These are phyloP conservation scores for Nothoprocta perdicaria DNA, from an alignment of 2,113 vertebrate genomes.

Conservation along the genomic window DNA sequence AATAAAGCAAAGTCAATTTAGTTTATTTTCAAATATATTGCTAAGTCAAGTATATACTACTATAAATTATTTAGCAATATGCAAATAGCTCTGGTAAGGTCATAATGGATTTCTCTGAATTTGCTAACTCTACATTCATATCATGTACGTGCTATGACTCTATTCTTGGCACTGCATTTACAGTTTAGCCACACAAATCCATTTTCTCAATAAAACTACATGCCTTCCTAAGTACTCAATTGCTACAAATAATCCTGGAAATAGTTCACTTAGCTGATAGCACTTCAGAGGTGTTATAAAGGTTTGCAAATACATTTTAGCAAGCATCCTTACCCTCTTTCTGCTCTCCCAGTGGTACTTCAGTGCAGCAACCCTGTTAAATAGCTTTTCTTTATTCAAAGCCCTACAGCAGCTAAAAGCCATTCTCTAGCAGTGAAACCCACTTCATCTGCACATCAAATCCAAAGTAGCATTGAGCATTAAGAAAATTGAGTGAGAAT, in stretches of 20 bases:
- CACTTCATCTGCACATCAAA: background rate
- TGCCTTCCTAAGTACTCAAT: background rate
- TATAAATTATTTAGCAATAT: background rate
- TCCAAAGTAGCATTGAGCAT: background rate
- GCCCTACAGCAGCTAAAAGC: background rate
- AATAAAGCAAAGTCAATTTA: background rate
- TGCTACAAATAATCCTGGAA: background rate
- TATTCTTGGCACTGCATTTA: background rate
- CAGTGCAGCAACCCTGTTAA: background rate
- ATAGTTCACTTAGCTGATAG: background rate
- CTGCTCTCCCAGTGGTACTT: background rate
- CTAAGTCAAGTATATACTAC: background rate
- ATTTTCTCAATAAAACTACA: background rate
- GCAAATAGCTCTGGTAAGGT: background rate
- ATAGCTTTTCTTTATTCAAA: background rate
- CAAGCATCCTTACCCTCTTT: background rate
- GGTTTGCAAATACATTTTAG: slow-evolving; percentile 12
- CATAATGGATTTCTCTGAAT: background rate
- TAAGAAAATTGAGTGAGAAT: background rate
- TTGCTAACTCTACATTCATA: background rate
- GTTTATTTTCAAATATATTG: background rate
- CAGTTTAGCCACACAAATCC: background rate
- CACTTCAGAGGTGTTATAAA: background rate
- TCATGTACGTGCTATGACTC: background rate
- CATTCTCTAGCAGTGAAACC: background rate